Conservation (phyloP, 2,888 invertebrate genomes). For the Xestia xanthographa region DNA sequence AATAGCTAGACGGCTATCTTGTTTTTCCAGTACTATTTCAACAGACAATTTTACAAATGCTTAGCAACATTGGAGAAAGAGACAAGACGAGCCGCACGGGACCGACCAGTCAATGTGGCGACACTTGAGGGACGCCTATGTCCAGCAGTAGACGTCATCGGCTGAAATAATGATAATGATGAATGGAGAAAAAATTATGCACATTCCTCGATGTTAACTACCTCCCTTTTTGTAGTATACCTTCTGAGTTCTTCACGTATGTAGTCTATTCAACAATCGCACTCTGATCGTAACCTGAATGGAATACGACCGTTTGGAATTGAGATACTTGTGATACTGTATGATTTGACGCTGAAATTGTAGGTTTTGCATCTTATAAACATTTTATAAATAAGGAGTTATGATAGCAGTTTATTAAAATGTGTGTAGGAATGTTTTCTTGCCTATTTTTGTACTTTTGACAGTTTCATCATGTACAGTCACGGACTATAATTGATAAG, state of each 20-base stretch:
- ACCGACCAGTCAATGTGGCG: no score
- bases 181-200: no score
- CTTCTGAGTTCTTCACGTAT: constrained; percentile 29
- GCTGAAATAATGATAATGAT: no score
- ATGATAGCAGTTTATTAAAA: background rate
- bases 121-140: no score
- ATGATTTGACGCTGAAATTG: constrained; percentile 45
- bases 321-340: constrained; percentile 44
- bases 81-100: no score
- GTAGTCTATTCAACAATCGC: constrained; percentile 34
- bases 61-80: no score
- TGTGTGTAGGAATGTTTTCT: background rate
- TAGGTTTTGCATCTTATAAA: constrained; percentile 12
- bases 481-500: no score
- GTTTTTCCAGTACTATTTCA: background rate
- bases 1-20: background rate
- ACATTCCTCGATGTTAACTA: background rate
- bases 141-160: no score
- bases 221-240: background rate
- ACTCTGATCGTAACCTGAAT: constrained; percentile 59
- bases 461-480: background rate
- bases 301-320: constrained; percentile 50
- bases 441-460: background rate
- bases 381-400: background rate
- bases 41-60: background rate